Evolutionary conservation across 2,797 vertebrate species (phyloP), one percentile per base, ranked within the genome.

Genomic region (Chanos chanos): DNA sequence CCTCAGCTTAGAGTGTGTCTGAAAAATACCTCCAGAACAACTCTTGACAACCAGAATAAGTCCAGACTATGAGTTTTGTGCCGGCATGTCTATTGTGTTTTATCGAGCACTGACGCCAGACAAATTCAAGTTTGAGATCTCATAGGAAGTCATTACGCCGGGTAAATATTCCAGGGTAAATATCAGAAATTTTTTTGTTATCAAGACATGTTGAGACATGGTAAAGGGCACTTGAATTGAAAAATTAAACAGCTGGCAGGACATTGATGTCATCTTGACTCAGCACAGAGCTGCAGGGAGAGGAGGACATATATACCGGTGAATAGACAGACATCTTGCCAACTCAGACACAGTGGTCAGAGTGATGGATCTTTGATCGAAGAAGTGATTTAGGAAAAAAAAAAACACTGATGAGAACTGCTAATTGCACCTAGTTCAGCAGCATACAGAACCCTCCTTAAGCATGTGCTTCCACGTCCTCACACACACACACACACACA

Each of bases 101-200:
- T 33, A 44, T 31, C 34, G 15, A 40, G 58, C 18, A 40, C 9
- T 3, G 30, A 24, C 33, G 67, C 50, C 49, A 36, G 58, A 15
- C 34, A 55, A 4, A 22, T 60, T 60, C 18, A 53, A n/a, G 5
- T 30, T 53, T 53, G 10, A 60, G n/a, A 39, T 18, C 22, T 16
- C 24, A 22, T 18, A 27, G 57, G 43, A 55, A 33, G 45, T 61
- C 19, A 61, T 13, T 34, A 67, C 57, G n/a, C n/a, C n/a, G n/a
- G n/a, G n/a, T n/a, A n/a, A n/a, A n/a, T n/a, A n/a, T n/a, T n/a
- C n/a, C n/a, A n/a, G n/a, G n/a, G n/a, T n/a, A n/a, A n/a, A n/a
- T n/a, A n/a, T n/a, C n/a, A n/a, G n/a, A n/a, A n/a, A n/a, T n/a
- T n/a, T n/a, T n/a, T n/a, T n/a, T n/a, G n/a, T n/a, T n/a, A n/a